Percentiles rank a stretch among this genome's conserved stretches.
phyloP scores from a whole-genome alignment of 2,888 invertebrate species.

The Sepioteuthis lessoniana region DNA sequence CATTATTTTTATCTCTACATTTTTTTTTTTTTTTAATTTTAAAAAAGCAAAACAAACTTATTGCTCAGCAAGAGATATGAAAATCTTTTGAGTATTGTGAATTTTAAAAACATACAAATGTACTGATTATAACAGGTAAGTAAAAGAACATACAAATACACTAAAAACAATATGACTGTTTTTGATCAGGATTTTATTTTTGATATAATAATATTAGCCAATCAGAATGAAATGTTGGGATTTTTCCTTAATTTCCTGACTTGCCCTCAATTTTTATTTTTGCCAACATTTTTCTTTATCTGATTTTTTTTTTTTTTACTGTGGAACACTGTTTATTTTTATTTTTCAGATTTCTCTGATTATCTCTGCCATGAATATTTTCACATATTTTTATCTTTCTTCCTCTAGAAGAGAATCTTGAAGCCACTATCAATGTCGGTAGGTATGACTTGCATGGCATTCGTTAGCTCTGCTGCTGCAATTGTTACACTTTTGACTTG shows the following conservation, averaged over 20 bases:
- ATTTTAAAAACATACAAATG: slow-evolving; percentile 4
- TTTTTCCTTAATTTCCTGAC: background rate
- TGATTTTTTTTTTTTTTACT: background rate
- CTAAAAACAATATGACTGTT: background rate
- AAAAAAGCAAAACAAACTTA: too few relatives aligned
- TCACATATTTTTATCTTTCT: slow-evolving; percentile 37
- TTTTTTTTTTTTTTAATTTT: too few relatives aligned
- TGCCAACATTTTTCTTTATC: background rate
- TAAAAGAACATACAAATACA: background rate
- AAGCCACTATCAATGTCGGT: background rate
- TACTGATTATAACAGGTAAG: background rate
- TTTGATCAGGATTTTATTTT: background rate
- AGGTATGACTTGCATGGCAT: slow-evolving; percentile 44
- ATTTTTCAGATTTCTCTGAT: background rate
- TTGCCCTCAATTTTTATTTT: background rate
- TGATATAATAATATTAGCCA: background rate
- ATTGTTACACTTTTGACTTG: slow-evolving; percentile 3
- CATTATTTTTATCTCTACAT: background rate
- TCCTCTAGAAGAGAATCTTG: slow-evolving; percentile 43
- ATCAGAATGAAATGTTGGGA: background rate
- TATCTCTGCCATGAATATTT: background rate
- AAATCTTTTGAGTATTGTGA: background rate
- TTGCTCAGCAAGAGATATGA: background rate
- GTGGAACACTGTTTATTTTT: background rate
- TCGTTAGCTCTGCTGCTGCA: background rate